Evolutionary conservation across 2,113 vertebrate species (phyloP).

Genomic region (Chrysochloris asiatica): DNA sequence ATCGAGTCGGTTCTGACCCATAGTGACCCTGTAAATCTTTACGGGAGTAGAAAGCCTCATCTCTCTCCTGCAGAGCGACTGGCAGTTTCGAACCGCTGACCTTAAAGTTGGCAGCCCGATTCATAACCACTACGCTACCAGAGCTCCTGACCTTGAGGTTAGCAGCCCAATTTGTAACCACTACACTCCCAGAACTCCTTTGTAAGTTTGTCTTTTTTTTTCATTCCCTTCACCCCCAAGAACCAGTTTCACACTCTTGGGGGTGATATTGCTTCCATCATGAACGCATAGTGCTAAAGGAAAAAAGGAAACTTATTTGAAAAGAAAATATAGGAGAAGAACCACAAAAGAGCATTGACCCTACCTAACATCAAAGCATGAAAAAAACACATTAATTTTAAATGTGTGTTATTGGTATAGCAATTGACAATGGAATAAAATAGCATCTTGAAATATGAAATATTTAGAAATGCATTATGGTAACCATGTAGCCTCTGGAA

Average conservation of each 20-base stretch:
- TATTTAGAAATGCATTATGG: slow-evolving; percentile 18
- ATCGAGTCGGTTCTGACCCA: too few species aligned
- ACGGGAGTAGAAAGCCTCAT: too few species aligned
- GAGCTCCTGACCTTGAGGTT: too few species aligned
- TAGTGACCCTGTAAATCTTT: too few species aligned
- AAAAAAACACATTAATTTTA: slow-evolving; percentile 2
- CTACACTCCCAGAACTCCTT: too few species aligned
- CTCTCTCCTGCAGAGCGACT: too few species aligned
- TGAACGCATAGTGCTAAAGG: neutral
- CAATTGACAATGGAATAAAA: neutral
- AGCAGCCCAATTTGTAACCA: too few species aligned
- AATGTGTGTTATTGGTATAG: neutral
- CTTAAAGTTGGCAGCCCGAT: too few species aligned
- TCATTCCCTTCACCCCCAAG: neutral
- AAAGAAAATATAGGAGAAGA: neutral
- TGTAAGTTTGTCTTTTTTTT: too few species aligned
- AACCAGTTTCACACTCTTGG: neutral
- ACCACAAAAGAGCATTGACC: neutral
- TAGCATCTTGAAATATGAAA: slow-evolving; percentile 11
- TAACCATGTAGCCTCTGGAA: neutral
- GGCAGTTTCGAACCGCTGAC: too few species aligned
- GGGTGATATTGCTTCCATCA: neutral
- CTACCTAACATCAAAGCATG: neutral
- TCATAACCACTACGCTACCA: too few species aligned
- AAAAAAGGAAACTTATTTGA: slow-evolving; percentile 27